Conservation (phyloP, 2,797 vertebrate species). For the Borostomias antarcticus region DNA sequence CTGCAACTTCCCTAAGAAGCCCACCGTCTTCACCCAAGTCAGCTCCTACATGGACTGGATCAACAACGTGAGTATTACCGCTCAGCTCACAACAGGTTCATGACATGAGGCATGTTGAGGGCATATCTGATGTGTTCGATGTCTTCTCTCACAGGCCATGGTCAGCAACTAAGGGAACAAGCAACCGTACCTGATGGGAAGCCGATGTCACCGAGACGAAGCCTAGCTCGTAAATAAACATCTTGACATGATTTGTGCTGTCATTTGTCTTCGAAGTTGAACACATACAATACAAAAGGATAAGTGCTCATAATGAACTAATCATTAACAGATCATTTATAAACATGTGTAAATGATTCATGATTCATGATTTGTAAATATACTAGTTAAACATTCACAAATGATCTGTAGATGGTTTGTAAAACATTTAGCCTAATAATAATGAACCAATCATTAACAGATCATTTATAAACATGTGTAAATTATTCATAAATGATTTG, state of each 20-base stretch:
- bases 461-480: too few species aligned
- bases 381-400: too few species aligned
- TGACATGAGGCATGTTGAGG: neutral
- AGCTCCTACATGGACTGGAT: slow-evolving; percentile 84
- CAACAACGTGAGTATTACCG: slow-evolving; percentile 66
- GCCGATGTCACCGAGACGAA: neutral
- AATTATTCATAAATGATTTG: too few species aligned
- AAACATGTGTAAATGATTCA: too few species aligned
- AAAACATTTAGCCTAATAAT: too few species aligned
- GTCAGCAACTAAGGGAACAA: slow-evolving; percentile 42
- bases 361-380: too few species aligned
- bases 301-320: neutral
- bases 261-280: neutral
- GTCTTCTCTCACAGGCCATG: slow-evolving; percentile 60
- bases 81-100: neutral
- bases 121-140: neutral
- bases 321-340: too few species aligned
- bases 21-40: slow-evolving; percentile 84
- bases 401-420: too few species aligned
- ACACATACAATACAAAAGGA: neutral
- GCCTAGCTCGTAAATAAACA: neutral
- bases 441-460: too few species aligned
- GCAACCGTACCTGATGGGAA: neutral
- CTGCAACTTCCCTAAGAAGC: slow-evolving; percentile 83
- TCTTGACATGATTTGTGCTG: neutral